These are phyloP conservation scores for Nomada ferruginata DNA, from an alignment of 2,888 invertebrate species.

Conservation along the genomic window DNA sequence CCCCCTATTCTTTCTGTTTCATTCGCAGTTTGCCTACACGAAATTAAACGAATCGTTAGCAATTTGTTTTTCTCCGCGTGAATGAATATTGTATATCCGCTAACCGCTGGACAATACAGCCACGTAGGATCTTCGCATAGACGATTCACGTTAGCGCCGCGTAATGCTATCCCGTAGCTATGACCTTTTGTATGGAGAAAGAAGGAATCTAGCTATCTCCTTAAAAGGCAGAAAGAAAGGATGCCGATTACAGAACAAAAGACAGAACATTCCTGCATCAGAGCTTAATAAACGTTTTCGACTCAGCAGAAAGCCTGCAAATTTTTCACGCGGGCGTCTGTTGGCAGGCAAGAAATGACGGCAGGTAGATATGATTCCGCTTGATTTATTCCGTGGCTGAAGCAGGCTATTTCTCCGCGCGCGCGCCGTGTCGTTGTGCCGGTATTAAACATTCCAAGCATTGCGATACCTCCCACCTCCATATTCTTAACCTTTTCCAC, in stretches of 20 bases:
- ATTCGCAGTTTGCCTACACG: too few species aligned
- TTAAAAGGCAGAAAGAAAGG: background rate
- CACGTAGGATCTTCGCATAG: too few species aligned
- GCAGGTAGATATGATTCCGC: constrained; percentile 69
- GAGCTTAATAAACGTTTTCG: constrained; percentile 62
- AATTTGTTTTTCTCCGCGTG: too few species aligned
- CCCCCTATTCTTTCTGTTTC: too few species aligned
- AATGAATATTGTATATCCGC: too few species aligned
- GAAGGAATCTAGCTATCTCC: too few species aligned
- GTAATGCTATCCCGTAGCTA: too few species aligned
- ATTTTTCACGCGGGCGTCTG: constrained; percentile 52
- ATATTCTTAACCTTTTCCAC: background rate
- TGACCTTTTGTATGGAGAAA: too few species aligned
- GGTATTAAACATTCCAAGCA: constrained; percentile 82
- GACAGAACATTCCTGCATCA: constrained; percentile 3
- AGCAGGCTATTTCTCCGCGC: constrained; percentile 77
- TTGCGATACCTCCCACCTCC: constrained; percentile 73
- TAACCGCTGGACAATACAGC: too few species aligned
- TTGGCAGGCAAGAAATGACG: constrained; percentile 64
- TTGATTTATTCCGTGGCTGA: constrained; percentile 79
- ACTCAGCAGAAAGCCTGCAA: constrained; percentile 47
- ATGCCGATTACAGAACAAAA: background rate
- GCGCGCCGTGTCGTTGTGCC: constrained; percentile 78
- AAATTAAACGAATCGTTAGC: too few species aligned
- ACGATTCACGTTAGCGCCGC: too few species aligned